These are phyloP conservation scores for Apotomis turbidana DNA, from an alignment of 2,888 invertebrate genomes.

Conservation along the genomic window DNA sequence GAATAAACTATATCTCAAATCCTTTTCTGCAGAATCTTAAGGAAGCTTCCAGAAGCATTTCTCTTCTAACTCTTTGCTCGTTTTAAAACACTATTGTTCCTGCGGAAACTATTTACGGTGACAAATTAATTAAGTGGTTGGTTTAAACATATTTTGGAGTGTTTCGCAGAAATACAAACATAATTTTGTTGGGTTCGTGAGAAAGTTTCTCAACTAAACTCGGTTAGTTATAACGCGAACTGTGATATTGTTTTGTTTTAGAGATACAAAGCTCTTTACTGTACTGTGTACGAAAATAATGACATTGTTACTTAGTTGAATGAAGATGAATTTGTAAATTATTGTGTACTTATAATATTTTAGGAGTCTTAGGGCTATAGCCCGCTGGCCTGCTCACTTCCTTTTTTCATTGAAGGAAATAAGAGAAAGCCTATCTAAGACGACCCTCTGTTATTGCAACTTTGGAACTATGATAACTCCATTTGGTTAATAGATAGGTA, in stretches of 20 bases:
- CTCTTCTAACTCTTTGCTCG: slow-evolving; percentile 45
- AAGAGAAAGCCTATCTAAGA: too few species aligned
- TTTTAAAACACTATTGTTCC: slow-evolving; percentile 44
- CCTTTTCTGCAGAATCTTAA: slow-evolving; percentile 43
- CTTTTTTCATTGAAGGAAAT: too few species aligned
- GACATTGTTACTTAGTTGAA: too few species aligned
- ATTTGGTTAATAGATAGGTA: too few species aligned
- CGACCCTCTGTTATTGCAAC: too few species aligned
- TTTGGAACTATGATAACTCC: too few species aligned
- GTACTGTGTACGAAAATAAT: neutral
- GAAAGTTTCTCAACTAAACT: slow-evolving; percentile 8
- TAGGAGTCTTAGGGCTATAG: too few species aligned
- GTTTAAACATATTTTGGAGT: slow-evolving; percentile 33
- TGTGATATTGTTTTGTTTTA: neutral
- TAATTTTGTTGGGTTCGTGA: slow-evolving; percentile 23
- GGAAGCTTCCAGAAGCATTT: slow-evolving; percentile 36
- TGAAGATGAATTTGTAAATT: too few species aligned
- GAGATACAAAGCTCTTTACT: neutral
- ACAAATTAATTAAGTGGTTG: slow-evolving; percentile 39
- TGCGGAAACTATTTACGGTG: slow-evolving; percentile 35
- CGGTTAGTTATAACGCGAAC: slow-evolving; percentile 6
- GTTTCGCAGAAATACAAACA: slow-evolving; percentile 22
- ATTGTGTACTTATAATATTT: too few species aligned
- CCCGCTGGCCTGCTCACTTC: too few species aligned
- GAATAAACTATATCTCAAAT: slow-evolving; percentile 47